Percentiles rank a stretch among this genome's conserved stretches.
Evolutionary conservation across 2,113 vertebrate genomes (phyloP).

Genomic region (Manacus vitellinus): DNA sequence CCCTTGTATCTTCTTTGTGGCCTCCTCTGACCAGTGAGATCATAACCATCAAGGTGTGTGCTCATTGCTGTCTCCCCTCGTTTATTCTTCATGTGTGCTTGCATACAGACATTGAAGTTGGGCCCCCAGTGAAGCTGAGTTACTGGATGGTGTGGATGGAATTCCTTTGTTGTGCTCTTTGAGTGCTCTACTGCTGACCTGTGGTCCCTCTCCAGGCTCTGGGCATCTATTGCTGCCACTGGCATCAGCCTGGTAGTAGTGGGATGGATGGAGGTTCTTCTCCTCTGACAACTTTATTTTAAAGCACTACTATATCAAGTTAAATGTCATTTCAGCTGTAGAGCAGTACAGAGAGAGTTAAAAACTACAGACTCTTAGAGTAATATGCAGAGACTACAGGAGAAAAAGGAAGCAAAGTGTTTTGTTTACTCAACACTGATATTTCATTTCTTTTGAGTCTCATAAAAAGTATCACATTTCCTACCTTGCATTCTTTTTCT

Average conservation of each 20-base stretch:
- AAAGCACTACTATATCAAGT: neutral
- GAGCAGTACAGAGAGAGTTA: neutral
- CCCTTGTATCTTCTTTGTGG: neutral
- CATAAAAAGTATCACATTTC: neutral
- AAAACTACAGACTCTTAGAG: neutral
- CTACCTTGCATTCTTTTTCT: neutral
- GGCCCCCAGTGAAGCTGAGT: neutral
- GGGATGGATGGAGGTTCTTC: neutral
- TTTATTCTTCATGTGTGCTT: rapidly evolving
- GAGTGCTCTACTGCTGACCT: neutral
- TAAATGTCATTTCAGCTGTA: neutral
- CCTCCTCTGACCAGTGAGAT: neutral
- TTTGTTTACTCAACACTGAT: neutral
- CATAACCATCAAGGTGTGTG: neutral
- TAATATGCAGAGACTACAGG: neutral
- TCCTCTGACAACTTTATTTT: neutral
- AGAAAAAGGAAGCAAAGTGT: neutral
- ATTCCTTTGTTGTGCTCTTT: neutral
- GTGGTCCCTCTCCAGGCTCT: neutral
- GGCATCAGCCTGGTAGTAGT: neutral
- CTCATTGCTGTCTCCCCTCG: too few relatives aligned
- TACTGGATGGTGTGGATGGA: neutral
- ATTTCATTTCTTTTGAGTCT: neutral
- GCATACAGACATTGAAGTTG: neutral
- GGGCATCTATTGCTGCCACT: neutral